Base-by-base conservation (phyloP, 2,888 invertebrate species). In the Sylvicola cinctus region DNA sequence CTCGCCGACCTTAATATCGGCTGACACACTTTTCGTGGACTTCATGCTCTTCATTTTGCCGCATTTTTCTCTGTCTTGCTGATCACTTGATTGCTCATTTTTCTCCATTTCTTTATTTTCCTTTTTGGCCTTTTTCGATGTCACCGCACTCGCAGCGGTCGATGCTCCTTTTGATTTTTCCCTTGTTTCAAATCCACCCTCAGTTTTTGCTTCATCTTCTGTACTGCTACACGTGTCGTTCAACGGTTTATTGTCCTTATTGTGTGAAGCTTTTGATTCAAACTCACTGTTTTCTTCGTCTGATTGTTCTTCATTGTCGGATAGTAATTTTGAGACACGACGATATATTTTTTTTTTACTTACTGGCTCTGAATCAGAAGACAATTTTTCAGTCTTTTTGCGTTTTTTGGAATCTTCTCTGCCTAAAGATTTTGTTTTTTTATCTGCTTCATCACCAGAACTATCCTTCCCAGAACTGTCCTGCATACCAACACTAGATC, bases 1-100 rank as follows among this genome's bases (percentile, higher is more conserved):
- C 45, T 51, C 56, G 20, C 20, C 20, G 20, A 20, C 20, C 20
- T 20, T 20, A 20, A 20, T 20, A 4, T 20, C 20, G 39, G 49
- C 42, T 20, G 20, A 20, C 20, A 20, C 2, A 30, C 33, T 25
- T 27, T 39, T 15, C 15, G 17, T 27, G 26, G 16, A 6, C 26
- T 10, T 3, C 32, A 3, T 27, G 31, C 8, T 41, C 29, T 33
- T 32, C 10, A 29, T 23, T 29, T 43, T 29, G 37, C 38, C 34
- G 38, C 33, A 12, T 36, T 31, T 34, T 40, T 42, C 15, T 35
- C 20, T 20, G 20, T 20, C 20, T 20, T 20, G 20, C 20, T 20
- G 20, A 20, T 20, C 20, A 8, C 20, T 20, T 20, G 20, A 20
- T 8, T 20, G 20, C 20, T 25, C 15, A 28, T 33, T 16, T 37